Conservation (phyloP, 2,797 vertebrate genomes). For the Zalophus californianus region DNA sequence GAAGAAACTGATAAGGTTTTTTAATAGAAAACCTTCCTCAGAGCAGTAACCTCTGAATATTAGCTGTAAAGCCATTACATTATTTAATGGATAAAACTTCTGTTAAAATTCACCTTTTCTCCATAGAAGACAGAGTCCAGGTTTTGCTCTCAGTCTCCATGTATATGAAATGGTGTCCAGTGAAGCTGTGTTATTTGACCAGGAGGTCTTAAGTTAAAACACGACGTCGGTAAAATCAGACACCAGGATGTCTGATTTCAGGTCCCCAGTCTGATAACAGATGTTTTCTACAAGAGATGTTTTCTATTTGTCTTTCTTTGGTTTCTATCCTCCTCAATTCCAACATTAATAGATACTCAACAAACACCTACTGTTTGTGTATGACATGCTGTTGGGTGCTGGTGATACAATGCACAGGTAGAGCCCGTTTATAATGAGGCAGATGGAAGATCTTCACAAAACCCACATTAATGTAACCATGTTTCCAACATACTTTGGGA, state of each 20-base stretch:
- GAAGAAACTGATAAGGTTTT: neutral
- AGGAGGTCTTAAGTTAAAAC: neutral
- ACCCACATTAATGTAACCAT: neutral
- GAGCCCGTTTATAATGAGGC: neutral
- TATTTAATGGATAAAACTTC: conserved; percentile 18
- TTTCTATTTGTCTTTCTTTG: neutral
- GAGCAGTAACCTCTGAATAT: neutral
- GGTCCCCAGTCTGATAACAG: neutral
- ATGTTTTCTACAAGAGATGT: neutral
- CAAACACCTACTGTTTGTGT: neutral
- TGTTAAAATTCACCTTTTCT: conserved; percentile 11
- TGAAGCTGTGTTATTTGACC: neutral
- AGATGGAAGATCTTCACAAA: neutral
- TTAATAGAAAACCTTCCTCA: conserved; percentile 47
- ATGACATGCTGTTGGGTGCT: neutral
- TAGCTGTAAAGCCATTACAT: neutral
- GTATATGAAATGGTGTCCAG: neutral
- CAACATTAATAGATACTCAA: neutral
- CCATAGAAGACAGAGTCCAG: neutral
- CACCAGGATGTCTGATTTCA: neutral
- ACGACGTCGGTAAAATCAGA: neutral
- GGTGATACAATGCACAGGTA: neutral
- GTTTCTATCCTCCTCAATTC: neutral
- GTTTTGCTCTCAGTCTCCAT: neutral
- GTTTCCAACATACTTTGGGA: neutral